These are phyloP conservation scores for Netelia virgata DNA, from an alignment of 2,888 invertebrate species.

Conservation along the genomic window DNA sequence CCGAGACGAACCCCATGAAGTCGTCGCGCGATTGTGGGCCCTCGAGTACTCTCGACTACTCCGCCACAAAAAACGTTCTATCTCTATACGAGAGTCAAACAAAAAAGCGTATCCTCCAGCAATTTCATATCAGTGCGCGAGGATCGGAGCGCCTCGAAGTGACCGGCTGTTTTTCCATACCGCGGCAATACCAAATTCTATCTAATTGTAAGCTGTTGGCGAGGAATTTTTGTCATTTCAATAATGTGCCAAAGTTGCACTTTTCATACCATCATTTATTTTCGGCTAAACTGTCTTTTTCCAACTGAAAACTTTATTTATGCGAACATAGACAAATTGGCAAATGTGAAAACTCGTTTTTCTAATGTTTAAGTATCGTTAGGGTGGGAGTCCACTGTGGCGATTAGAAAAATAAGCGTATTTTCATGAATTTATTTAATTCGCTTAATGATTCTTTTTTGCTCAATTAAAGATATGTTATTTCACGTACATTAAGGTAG, in stretches of 20 bases:
- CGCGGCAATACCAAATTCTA: background rate
- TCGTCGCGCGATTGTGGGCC: conserved; percentile 10
- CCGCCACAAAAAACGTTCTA: background rate
- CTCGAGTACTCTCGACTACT: conserved; percentile 24
- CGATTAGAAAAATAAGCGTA: no score
- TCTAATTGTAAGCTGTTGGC: background rate
- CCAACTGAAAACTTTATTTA: no score
- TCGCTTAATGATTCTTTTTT: no score
- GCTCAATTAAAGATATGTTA: no score
- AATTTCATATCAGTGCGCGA: conserved; percentile 22
- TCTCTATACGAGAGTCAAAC: conserved; percentile 6
- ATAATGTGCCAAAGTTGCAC: background rate
- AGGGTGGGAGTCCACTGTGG: no score
- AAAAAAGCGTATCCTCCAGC: conserved; percentile 37
- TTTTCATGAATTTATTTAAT: no score
- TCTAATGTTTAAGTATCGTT: no score
- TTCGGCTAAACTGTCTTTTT: no score
- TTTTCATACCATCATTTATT: no score
- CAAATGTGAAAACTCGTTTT: no score
- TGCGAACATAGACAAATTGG: no score
- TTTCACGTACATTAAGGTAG: no score
- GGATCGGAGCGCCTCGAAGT: background rate
- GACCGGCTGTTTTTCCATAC: background rate
- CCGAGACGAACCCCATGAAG: conserved; percentile 45
- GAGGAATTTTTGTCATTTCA: background rate